Percentiles rank a stretch among this genome's conserved stretches.
Conservation (phyloP, 2,113 vertebrate genomes). For the Eulacestoma nigropectus region DNA sequence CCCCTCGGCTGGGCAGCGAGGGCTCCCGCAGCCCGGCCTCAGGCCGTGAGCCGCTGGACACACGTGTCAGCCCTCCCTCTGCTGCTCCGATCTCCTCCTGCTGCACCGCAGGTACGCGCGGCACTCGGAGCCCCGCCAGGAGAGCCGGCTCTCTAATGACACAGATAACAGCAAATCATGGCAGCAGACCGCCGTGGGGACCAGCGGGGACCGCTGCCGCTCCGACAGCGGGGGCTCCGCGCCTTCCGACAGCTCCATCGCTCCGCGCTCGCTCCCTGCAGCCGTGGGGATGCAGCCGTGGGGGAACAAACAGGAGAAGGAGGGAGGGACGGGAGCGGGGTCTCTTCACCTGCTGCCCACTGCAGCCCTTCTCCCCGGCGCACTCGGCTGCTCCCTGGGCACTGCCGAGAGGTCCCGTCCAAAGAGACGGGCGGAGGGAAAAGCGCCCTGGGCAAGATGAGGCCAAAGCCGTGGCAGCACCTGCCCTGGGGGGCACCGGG, state of each 20-base stretch:
- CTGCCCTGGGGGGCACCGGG: fast-evolving
- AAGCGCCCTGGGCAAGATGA: fast-evolving
- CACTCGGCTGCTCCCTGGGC: neutral
- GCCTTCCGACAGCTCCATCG: neutral
- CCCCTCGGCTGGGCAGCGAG: fast-evolving
- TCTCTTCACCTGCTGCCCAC: neutral
- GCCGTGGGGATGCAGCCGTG: fast-evolving
- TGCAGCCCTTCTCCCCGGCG: fast-evolving
- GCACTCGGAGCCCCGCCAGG: neutral
- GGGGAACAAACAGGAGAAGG: neutral
- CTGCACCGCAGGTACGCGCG: neutral
- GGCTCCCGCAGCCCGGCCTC: neutral
- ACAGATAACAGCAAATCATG: neutral
- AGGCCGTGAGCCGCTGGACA: neutral
- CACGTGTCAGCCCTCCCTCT: neutral
- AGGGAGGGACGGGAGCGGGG: neutral
- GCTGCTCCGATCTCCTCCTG: neutral
- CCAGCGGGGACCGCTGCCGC: neutral
- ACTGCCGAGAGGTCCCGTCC: fast-evolving
- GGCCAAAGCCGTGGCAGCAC: fast-evolving
- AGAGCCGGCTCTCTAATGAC: neutral
- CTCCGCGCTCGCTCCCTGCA: neutral
- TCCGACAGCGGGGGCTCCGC: neutral
- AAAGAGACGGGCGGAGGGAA: fast-evolving
- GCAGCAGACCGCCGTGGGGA: neutral